Conservation (phyloP, 2,888 invertebrate species). For the Morpho deidamia region DNA sequence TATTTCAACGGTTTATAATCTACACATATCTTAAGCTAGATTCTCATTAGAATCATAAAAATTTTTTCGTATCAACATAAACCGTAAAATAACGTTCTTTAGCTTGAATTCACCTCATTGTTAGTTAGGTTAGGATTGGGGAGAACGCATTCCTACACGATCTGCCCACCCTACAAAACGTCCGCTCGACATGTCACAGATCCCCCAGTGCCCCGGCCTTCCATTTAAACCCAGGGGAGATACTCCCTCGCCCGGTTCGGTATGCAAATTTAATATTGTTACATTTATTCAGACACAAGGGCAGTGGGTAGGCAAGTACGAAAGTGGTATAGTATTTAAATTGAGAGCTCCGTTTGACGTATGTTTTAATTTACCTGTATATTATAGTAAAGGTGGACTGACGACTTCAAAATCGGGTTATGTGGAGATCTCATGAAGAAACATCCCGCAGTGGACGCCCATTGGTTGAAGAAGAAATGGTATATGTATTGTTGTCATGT, state of each 20-base stretch:
- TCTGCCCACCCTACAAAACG: constrained; percentile 34
- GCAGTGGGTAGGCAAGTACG: constrained; percentile 46
- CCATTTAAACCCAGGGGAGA: constrained; percentile 14
- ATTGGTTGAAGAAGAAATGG: too few species aligned
- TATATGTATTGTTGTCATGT: too few species aligned
- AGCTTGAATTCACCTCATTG: constrained; percentile 30
- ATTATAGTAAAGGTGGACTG: too few species aligned
- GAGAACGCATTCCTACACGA: constrained; percentile 65
- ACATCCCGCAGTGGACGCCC: too few species aligned
- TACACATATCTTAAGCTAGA: too few species aligned
- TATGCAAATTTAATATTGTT: constrained; percentile 73
- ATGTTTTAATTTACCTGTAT: too few species aligned
- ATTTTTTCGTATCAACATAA: too few species aligned
- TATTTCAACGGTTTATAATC: too few species aligned
- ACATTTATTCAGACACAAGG: constrained; percentile 71
- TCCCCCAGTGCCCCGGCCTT: constrained; percentile 30
- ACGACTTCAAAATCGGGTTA: too few species aligned
- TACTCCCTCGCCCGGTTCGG: constrained; percentile 31
- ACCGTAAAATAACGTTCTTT: constrained; percentile 8
- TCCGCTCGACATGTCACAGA: constrained; percentile 41
- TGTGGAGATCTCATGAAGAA: too few species aligned
- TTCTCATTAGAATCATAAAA: too few species aligned
- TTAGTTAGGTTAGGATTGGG: constrained; percentile 34
- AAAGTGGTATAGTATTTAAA: constrained; percentile 12
- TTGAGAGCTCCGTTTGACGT: constrained; percentile 1